Evolutionary conservation across 1,140 invertebrate species (phyloP).

Genomic region (Cydia pomonella): DNA sequence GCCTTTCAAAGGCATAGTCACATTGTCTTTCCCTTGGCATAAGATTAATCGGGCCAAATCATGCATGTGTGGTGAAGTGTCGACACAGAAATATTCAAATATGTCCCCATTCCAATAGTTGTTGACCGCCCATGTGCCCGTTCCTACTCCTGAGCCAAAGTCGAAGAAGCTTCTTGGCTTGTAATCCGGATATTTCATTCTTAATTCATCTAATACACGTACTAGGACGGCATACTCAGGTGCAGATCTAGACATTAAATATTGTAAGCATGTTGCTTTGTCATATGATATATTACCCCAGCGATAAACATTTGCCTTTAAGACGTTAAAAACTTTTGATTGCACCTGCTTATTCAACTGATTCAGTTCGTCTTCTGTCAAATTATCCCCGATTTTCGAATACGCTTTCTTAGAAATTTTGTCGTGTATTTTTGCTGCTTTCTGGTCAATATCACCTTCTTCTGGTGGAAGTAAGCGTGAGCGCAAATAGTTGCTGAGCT

Average conservation of each 20-base stretch:
- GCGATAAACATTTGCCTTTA: slow-evolving; percentile 83
- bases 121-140: slow-evolving; percentile 90
- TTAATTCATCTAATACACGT: slow-evolving; percentile 89
- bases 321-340: slow-evolving; percentile 69
- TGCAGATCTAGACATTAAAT: slow-evolving; percentile 85
- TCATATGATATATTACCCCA: slow-evolving; percentile 89
- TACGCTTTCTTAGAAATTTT: slow-evolving; percentile 63
- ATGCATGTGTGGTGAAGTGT: slow-evolving; percentile 90
- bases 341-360: slow-evolving; percentile 64
- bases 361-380: slow-evolving; percentile 59
- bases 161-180: slow-evolving; percentile 90
- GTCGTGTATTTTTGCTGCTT: slow-evolving; percentile 67
- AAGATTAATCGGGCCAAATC: slow-evolving; percentile 88
- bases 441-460: slow-evolving; percentile 76
- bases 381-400: slow-evolving; percentile 54
- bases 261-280: slow-evolving; percentile 83
- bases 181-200: slow-evolving; percentile 84
- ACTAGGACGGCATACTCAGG: slow-evolving; percentile 88
- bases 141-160: slow-evolving; percentile 94
- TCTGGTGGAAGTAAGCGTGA: slow-evolving; percentile 84
- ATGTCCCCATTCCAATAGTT: slow-evolving; percentile 86
- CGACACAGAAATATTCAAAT: slow-evolving; percentile 91
- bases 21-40: slow-evolving; percentile 83
- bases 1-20: slow-evolving; percentile 80
- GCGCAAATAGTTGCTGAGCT: slow-evolving; percentile 83